Evolutionary conservation across 2,888 invertebrate genomes (phyloP), one percentile per base, ranked within the genome.

Genomic region (Latheticus oryzae): DNA sequence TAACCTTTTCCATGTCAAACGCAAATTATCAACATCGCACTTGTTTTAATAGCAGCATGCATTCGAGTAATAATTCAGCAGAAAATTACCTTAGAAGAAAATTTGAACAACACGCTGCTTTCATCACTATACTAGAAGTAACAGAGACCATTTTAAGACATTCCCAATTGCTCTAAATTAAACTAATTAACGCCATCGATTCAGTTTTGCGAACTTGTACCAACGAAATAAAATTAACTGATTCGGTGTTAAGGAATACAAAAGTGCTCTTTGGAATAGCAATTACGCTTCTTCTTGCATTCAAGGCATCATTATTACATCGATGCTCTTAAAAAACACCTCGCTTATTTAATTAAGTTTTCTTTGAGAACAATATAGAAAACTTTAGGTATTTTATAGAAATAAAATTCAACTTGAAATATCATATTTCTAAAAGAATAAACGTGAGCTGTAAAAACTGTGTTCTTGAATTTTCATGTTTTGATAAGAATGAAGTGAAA

Each of bases 101-200:
- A 23, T 38, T 38, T 38, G 13, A 38, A 38, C 23, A 23, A 23
- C 21, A 21, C 38, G 38, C 38, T 13, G 12, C n/a, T 12, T 5
- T 40, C 3, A 4, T n/a, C 13, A 12, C 11, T 15, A 13, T 17
- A 15, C 23, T 19, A 16, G 8, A 11, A 17, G 19, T 35, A 5
- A 2, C 35, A 11, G 11, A 16, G 13, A 15, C 16, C 23, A 42
- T 42, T 42, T 42, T 12, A 9, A 19, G 15, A 16, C 24, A 48
- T 48, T 48, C 17, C 23, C 33, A 47, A 47, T 24, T 48, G 26
- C 16, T 48, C 24, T 21, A 45, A 48, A 48, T 35, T 48, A 48
- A 48, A 48, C 48, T 35, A 50, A 50, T 50, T 50, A 50, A 50
- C 26, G 37, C 19, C 11, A 50, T 50, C 28, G 37, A 38, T 50